Evolutionary conservation across 1,140 invertebrate genomes (phyloP), one percentile per base, ranked within the genome.

Genomic region (Euwallacea fornicatus): DNA sequence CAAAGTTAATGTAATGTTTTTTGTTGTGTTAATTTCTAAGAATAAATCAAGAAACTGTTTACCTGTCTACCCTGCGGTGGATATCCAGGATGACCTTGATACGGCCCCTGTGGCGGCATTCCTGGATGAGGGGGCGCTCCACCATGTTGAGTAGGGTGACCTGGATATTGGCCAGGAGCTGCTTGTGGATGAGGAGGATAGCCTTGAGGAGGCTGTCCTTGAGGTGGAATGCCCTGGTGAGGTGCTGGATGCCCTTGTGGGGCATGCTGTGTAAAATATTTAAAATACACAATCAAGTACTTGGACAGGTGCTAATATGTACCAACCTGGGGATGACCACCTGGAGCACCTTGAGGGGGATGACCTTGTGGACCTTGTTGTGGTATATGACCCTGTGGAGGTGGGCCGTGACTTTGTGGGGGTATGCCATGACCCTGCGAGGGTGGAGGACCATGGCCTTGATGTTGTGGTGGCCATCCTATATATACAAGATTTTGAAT

Each of bases 101-200:
- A 73, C 6, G 70, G 56, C 6, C 71, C 61, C 16, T 67, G 71
- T 46, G 76, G 77, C n/a, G 77, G 75, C 21, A 71, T 69, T n/a
- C 71, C 69, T 9, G 72, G 76, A 56, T 58, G 59, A 21, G 69
- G 69, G 6, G 69, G 62, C 7, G 16, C 54, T 11, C 42, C 33
- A 6, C 46, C 61, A 47, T 73, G 73, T 43, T 63, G 59, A 8
- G 53, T 66, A 74, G 41, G 74, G 44, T 41, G 61, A 55, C 9
- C 15, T 7, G 64, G 55, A 54, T 62, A 70, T 53, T 67, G 73
- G 3, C 53, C 70, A 43, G 71, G 63, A 11, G 66, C 55, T 50
- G 13, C 60, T 33, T 74, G 74, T 16, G 56, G 21, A 10, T 74
- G 67, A 16, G 64, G 69, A 9, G 66, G 50, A 42, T 59, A 69